These are phyloP conservation scores for Mustela nigripes DNA, from an alignment of 2,113 vertebrate species.

Conservation along the genomic window DNA sequence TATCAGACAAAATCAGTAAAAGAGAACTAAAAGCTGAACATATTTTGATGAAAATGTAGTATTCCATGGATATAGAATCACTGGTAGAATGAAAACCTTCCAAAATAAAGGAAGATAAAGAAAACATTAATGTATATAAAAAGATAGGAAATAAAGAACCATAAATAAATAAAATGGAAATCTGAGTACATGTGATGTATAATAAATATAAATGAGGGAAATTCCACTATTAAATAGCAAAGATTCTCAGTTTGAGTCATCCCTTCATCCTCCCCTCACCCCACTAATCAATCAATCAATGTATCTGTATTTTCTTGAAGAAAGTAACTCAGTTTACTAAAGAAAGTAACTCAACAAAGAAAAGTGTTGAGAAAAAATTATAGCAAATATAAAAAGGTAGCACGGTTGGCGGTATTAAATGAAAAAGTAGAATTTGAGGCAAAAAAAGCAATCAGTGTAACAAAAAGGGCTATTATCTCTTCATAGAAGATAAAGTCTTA, in stretches of 20 bases:
- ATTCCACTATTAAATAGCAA: background rate
- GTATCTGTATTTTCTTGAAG: background rate
- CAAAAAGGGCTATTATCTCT: background rate
- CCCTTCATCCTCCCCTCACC: background rate
- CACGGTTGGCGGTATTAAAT: background rate
- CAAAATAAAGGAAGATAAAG: background rate
- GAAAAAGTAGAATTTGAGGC: constrained; percentile 26
- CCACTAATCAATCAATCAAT: background rate
- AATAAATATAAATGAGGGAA: constrained; percentile 39
- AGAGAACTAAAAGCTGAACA: background rate
- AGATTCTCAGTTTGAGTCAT: background rate
- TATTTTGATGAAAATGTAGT: constrained; percentile 6
- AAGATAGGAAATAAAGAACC: background rate
- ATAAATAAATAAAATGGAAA: background rate
- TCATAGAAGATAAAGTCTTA: background rate
- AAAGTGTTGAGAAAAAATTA: background rate
- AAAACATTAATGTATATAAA: background rate
- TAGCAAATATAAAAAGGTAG: background rate
- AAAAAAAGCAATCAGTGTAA: background rate
- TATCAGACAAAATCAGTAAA: background rate
- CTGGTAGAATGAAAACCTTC: background rate
- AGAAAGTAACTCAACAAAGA: constrained; percentile 14
- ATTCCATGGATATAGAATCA: background rate
- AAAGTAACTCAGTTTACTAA: background rate
- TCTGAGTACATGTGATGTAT: background rate